Percentiles rank a stretch among this genome's conserved stretches.
Evolutionary conservation across 2,888 invertebrate genomes (phyloP).

Genomic region (Zygogramma bicolorata): DNA sequence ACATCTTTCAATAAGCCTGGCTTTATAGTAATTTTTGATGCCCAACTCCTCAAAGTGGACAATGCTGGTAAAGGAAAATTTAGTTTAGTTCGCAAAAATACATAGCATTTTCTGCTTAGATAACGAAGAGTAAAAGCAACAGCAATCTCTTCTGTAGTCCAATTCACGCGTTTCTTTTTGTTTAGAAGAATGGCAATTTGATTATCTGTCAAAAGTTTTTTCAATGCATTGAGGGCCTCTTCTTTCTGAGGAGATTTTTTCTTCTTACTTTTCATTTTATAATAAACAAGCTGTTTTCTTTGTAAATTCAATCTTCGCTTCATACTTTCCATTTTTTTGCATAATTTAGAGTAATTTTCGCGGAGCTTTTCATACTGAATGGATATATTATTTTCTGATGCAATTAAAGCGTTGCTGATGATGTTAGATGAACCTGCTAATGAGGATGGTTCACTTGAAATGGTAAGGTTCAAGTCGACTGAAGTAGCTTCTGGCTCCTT

Average conservation of each 20-base stretch:
- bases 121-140: not conserved
- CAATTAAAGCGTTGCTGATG: not conserved
- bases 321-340: not conserved
- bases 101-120: not conserved
- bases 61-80: conserved; percentile 33
- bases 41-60: conserved; percentile 37
- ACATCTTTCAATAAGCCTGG: conserved; percentile 30
- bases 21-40: conserved; percentile 26
- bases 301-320: not conserved
- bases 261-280: not conserved
- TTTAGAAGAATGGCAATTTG: not conserved
- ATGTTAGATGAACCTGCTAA: too few relatives aligned
- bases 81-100: not conserved
- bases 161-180: not conserved
- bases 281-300: not conserved
- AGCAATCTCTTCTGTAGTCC: conserved; percentile 3
- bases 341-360: not conserved
- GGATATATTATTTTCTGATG: not conserved
- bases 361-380: not conserved
- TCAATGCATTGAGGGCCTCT: not conserved
- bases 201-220: not conserved
- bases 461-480: too few relatives aligned
- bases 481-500: too few relatives aligned
- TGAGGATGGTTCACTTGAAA: too few relatives aligned
- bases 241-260: not conserved